These are phyloP conservation scores for Eulemur macaco DNA, from an alignment of 2,113 vertebrate genomes.

Conservation along the genomic window DNA sequence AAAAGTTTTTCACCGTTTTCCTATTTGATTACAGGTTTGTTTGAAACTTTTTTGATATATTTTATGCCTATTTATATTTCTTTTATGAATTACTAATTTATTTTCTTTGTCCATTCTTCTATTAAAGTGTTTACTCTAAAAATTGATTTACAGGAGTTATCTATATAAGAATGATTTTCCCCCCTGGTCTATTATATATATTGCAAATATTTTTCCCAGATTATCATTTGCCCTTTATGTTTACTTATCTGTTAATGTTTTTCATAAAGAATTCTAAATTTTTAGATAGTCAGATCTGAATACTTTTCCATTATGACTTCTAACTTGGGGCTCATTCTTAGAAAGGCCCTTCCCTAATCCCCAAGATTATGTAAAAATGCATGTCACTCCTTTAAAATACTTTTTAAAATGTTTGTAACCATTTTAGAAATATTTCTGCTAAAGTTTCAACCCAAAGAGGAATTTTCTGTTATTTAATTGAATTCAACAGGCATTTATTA, in stretches of 20 bases:
- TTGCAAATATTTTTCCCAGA: neutral
- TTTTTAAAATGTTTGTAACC: neutral
- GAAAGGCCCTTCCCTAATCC: neutral
- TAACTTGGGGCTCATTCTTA: neutral
- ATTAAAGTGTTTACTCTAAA: neutral
- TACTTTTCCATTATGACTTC: neutral
- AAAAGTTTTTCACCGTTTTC: constrained; percentile 6
- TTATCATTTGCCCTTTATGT: constrained; percentile 10
- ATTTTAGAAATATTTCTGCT: constrained; percentile 19
- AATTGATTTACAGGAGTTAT: neutral
- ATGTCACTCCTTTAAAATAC: neutral
- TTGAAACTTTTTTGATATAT: neutral
- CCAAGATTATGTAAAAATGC: neutral
- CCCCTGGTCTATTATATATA: neutral
- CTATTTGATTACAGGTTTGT: neutral
- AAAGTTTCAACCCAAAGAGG: neutral
- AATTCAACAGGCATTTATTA: neutral
- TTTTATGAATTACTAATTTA: neutral
- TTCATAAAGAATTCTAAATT: neutral
- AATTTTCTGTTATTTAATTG: constrained; percentile 10
- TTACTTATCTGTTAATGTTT: neutral
- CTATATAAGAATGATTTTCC: neutral
- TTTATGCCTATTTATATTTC: neutral
- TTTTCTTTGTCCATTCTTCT: neutral
- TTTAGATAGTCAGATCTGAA: neutral